Evolutionary conservation across 2,888 invertebrate species (phyloP), one percentile per base, ranked within the genome.

Genomic region (Pharmacophagus antenor): DNA sequence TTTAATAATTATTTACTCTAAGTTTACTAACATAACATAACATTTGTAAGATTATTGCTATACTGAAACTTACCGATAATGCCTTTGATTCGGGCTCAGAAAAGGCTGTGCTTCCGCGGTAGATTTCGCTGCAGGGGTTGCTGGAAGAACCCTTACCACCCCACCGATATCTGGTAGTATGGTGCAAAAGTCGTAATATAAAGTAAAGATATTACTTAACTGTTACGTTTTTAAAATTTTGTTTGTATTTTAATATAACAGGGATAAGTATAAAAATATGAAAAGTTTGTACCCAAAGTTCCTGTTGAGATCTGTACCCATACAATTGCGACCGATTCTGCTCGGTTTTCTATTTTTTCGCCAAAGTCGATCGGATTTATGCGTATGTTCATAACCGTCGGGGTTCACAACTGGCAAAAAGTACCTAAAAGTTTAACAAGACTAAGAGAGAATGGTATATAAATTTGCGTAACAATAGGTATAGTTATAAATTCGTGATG

Each of bases 21-120:
- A 37, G 37, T 37, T 37, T 37, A 4, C 15, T 37, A n/a, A 3
- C 15, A n/a, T n/a, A 37, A 37, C 15, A 6, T 12, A 31, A 31
- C 10, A 2, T 6, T 31, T 31, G 31, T 2, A 31, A 12, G 3
- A 10, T 12, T 31, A 31, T 37, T 37, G 4, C 17, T n/a, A 18
- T 44, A 20, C 5, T n/a, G 8, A 44, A 18, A 44, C 85, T 80
- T 77, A 91, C 91, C 42, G 83, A 76, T 52, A 91, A 84, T 25
- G 96, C 95, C 70, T 91, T 92, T 0, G 96, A 94, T 86, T 98
- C 98, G 0, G 96, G 96, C 81, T 98, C 98, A 0, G 97, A 97
- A 77, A 97, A 97, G 0, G 96, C 93, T 51, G 91, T 88, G n/a
- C 91, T 82, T 21, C 98, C 98, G 3, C 95, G 93, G 78, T 94